phyloP scores from a whole-genome alignment of 1,140 invertebrate species.

The Tetranychus urticae region DNA sequence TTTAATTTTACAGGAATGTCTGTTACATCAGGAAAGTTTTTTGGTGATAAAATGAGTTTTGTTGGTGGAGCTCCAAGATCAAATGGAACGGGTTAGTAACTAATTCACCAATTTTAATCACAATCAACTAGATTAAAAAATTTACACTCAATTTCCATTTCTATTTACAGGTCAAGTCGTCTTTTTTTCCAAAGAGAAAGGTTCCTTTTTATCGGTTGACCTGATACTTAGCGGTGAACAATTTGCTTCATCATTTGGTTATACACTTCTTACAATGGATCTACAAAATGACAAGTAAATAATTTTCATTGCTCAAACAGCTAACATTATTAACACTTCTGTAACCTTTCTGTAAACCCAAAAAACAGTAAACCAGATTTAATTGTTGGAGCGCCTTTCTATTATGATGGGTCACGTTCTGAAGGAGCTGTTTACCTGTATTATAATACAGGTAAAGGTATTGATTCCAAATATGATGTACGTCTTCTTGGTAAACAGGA shows the following conservation, averaged over 20 bases:
- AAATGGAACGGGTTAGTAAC: constrained; percentile 37
- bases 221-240: constrained; percentile 14
- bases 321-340: too few species aligned
- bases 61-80: constrained; percentile 62
- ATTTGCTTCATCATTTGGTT: constrained; percentile 40
- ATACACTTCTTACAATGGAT: constrained; percentile 55
- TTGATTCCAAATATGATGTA: constrained; percentile 12
- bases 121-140: too few species aligned
- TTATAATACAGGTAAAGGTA: constrained; percentile 26
- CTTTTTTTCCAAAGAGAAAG: constrained; percentile 34
- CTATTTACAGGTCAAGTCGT: constrained; percentile 35
- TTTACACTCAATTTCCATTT: not conserved
- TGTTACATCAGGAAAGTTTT: constrained; percentile 50
- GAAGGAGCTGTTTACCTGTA: constrained; percentile 81
- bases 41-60: constrained; percentile 31
- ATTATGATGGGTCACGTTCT: constrained; percentile 37
- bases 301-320: too few species aligned
- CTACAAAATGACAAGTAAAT: constrained; percentile 58
- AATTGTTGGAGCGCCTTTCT: constrained; percentile 72
- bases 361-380: constrained; percentile 47
- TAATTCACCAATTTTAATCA: not conserved
- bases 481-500: constrained; percentile 41
- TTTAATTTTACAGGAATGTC: constrained; percentile 32
- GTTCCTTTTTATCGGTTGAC: constrained; percentile 14
- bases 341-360: too few species aligned